Conservation (phyloP, 2,797 vertebrate species). For the Mus spretus region DNA sequence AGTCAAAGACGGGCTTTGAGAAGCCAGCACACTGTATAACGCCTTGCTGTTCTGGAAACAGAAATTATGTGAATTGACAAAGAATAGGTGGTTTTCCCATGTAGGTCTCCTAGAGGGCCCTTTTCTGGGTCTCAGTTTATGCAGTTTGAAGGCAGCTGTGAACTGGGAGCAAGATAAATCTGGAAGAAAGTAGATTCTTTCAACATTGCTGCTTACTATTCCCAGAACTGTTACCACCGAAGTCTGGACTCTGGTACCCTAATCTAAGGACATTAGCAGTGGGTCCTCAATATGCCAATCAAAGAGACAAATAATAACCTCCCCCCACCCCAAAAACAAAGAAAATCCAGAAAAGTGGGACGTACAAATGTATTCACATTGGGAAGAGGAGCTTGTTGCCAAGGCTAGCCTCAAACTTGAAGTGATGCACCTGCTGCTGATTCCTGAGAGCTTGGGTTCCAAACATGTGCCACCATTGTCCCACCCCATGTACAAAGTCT, state of each 20-base stretch:
- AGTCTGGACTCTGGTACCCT: background rate
- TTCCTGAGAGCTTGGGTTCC: background rate
- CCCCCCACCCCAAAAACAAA: background rate
- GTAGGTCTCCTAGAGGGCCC: background rate
- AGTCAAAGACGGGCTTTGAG: background rate
- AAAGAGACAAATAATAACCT: background rate
- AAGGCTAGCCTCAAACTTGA: background rate
- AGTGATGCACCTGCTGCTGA: background rate
- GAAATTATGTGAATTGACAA: background rate
- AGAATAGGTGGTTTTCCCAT: background rate
- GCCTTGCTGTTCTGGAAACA: conserved; percentile 12
- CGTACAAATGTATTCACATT: background rate
- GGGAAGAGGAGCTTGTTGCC: background rate
- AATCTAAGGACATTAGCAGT: background rate
- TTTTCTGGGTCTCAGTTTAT: background rate
- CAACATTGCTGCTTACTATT: background rate
- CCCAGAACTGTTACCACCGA: background rate
- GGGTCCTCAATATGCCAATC: background rate
- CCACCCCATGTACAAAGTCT: background rate
- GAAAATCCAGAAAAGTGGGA: background rate
- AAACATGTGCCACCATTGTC: background rate
- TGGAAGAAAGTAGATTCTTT: background rate
- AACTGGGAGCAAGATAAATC: background rate
- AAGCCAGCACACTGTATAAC: background rate
- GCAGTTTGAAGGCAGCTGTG: background rate